Conservation (phyloP, 1,140 invertebrate species). For the Kradibia gibbosae region DNA sequence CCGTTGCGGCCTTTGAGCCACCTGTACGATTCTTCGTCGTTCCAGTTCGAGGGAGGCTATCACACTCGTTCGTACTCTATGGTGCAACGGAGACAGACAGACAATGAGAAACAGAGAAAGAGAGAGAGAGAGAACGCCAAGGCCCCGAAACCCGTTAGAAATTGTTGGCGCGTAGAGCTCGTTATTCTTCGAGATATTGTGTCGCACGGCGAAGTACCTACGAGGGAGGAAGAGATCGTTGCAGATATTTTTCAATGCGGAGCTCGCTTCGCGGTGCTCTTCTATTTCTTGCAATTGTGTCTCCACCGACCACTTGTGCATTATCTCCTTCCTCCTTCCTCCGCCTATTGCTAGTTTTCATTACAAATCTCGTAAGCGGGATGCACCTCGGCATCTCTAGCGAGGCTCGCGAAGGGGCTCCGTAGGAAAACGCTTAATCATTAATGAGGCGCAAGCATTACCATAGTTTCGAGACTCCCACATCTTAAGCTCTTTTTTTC, state of each 20-base stretch:
- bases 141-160: slow-evolving; percentile 38
- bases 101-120: not conserved
- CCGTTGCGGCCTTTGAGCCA: slow-evolving; percentile 37
- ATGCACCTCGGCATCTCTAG: too few species aligned
- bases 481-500: not conserved
- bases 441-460: too few species aligned
- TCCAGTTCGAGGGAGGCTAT: slow-evolving; percentile 45
- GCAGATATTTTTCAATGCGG: not conserved
- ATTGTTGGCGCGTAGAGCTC: not conserved
- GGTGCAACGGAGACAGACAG: not conserved
- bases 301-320: not conserved
- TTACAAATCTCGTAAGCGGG: too few species aligned
- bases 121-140: slow-evolving; percentile 12
- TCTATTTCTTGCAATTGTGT: not conserved
- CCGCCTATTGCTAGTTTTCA: not conserved
- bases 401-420: too few species aligned
- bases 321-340: too few species aligned
- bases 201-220: not conserved
- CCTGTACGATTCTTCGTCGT: slow-evolving; percentile 40
- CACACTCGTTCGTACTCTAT: not conserved
- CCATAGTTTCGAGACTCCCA: too few species aligned
- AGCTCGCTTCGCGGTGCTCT: not conserved
- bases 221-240: not conserved
- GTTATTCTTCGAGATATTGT: not conserved
- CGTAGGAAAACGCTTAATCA: too few species aligned